Evolutionary conservation across 2,888 invertebrate genomes (phyloP).

Genomic region (Petrolisthes cinctipes): DNA sequence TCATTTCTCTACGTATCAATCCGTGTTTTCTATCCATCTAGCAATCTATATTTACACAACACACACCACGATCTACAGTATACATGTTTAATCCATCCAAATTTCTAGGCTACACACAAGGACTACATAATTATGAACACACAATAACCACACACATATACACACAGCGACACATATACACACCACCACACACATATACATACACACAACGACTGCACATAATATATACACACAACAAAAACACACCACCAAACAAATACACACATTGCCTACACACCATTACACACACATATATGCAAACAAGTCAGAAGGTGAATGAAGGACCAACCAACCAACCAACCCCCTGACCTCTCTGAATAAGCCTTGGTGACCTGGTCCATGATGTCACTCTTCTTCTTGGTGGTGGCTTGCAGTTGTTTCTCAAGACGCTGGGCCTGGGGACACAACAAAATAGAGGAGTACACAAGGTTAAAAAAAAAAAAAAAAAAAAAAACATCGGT

Average conservation of each 20-base stretch:
- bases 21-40: no score
- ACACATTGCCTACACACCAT: no score
- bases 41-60: no score
- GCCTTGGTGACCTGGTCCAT: constrained; percentile 65
- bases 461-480: no score
- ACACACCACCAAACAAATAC: not conserved
- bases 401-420: constrained; percentile 48
- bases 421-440: constrained; percentile 60
- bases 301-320: not conserved
- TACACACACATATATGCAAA: not conserved
- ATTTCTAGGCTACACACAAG: no score
- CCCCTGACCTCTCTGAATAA: constrained; percentile 58
- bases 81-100: no score
- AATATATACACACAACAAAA: not conserved
- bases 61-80: no score
- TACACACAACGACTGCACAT: not conserved
- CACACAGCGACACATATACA: not conserved
- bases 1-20: no score
- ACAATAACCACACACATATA: not conserved
- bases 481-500: no score
- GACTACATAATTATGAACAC: no score
- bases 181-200: not conserved
- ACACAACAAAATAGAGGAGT: not conserved
- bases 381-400: constrained; percentile 60
- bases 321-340: not conserved